Evolutionary conservation across 2,888 invertebrate genomes (phyloP).

Genomic region (Drepana falcataria): DNA sequence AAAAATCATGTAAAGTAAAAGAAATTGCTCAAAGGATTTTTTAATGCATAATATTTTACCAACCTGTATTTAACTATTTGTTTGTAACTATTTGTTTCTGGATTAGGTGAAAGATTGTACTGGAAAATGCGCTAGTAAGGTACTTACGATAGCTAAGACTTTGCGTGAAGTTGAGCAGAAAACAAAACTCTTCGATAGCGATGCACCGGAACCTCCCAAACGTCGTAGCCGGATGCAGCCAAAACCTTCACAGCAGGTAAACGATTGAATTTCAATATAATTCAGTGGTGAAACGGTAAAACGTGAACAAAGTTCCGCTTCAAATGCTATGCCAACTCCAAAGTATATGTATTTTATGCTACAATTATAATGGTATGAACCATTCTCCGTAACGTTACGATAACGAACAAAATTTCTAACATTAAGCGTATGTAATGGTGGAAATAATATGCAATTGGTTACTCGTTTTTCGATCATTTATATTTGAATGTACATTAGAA

Average conservation of each 20-base stretch:
- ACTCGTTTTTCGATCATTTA: too few species aligned
- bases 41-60: too few species aligned
- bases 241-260: slow-evolving; percentile 44
- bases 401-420: too few species aligned
- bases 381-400: too few species aligned
- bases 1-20: slow-evolving; percentile 3
- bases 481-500: too few species aligned
- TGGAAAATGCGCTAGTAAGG: slow-evolving; percentile 45
- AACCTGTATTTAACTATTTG: slow-evolving; percentile 1
- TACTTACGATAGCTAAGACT: slow-evolving; percentile 36
- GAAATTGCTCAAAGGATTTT: neutral
- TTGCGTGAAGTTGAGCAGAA: slow-evolving; percentile 34
- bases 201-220: slow-evolving; percentile 19
- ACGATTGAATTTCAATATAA: too few species aligned
- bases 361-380: too few species aligned
- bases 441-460: too few species aligned
- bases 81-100: slow-evolving; percentile 4
- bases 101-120: slow-evolving; percentile 58
- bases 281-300: neutral
- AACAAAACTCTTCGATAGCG: slow-evolving; percentile 25
- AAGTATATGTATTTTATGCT: too few species aligned
- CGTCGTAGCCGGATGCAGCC: slow-evolving; percentile 43
- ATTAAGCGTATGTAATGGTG: too few species aligned
- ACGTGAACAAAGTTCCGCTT: too few species aligned
- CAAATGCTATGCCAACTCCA: too few species aligned